Conservation (phyloP, 2,113 vertebrate species). For the Caretta caretta region DNA sequence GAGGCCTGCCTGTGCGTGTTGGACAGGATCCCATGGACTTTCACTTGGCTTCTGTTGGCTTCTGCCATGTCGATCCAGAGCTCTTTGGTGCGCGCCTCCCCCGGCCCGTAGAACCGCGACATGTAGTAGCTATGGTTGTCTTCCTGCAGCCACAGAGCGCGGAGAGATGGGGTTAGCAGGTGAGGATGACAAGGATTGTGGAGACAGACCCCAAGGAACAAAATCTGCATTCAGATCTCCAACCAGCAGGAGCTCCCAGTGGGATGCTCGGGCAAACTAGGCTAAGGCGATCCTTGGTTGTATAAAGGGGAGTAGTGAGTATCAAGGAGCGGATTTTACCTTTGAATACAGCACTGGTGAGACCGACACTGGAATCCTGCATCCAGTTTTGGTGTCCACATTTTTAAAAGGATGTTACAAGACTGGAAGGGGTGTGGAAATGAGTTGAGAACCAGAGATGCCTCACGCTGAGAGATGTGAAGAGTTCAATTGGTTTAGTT, state of each 20-base stretch:
- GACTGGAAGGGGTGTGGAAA: background rate
- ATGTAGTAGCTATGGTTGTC: slow-evolving; percentile 92
- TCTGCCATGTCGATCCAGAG: slow-evolving; percentile 89
- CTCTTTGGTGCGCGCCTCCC: slow-evolving; percentile 76
- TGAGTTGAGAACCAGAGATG: rapidly evolving
- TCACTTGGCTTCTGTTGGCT: slow-evolving; percentile 83
- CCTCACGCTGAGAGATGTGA: background rate
- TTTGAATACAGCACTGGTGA: rapidly evolving
- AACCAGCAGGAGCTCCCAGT: background rate
- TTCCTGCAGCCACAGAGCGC: slow-evolving; percentile 76
- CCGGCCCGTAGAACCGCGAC: slow-evolving; percentile 86
- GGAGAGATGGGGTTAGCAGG: background rate
- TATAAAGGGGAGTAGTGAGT: background rate
- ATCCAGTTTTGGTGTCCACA: rapidly evolving
- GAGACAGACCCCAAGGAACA: background rate
- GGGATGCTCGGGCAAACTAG: background rate
- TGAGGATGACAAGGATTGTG: background rate
- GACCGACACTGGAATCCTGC: background rate
- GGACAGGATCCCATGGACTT: slow-evolving; percentile 92
- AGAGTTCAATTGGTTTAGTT: background rate
- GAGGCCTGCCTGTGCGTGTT: slow-evolving; percentile 93
- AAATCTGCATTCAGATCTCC: rapidly evolving
- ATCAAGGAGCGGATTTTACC: rapidly evolving
- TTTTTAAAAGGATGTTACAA: background rate
- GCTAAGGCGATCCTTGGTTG: background rate